Base-by-base conservation (phyloP, 2,888 invertebrate species). In the Ophion slaviceki region DNA sequence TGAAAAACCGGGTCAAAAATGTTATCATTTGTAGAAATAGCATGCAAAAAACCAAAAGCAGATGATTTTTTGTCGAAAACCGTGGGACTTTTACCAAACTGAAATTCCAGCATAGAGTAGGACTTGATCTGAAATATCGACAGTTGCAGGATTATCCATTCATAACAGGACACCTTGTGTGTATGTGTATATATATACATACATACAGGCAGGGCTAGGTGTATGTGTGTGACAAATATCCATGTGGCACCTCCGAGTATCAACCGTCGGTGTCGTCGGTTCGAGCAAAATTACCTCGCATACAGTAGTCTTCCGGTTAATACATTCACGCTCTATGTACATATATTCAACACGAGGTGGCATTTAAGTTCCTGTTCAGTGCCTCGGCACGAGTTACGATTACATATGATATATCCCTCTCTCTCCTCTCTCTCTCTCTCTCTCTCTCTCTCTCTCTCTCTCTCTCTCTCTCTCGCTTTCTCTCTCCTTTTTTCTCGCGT, bases 261-360 rank as follows among this genome's bases (percentile, higher is more conserved):
- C 67, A 70, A 77, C 83, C 59, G 82, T 80, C 77, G 59, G 57
- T 71, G 80, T 80, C 77, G 82, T 80, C 77, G 45, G 81, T 32
- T 57, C 67, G 74, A 80, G 77, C 72, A 74, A 82, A 77, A 74
- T 80, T 57, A 70, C 47, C 20, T 61, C 59, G 82, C 79, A 72
- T 62, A 74, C 80, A 59, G 82, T 80, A 80, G 68, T 66, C 80
- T 82, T 80, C 62, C 80, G 82, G 77, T 80, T 72, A 77, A 77
- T 82, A 72, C 67, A 67, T 66, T 64, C 75, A 28, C 59, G 64
- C 67, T 80, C 67, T 80, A 62, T 79, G 74, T 74, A 66, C 80
- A 81, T 80, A 85, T 70, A 82, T 83, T 86, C 83, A 80, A 86
- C 80, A 68, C 86, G 76, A 72, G 74, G 57, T 72, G 80, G 74